Evolutionary conservation across 2,113 vertebrate genomes (phyloP).

Genomic region (Oriolus oriolus): DNA sequence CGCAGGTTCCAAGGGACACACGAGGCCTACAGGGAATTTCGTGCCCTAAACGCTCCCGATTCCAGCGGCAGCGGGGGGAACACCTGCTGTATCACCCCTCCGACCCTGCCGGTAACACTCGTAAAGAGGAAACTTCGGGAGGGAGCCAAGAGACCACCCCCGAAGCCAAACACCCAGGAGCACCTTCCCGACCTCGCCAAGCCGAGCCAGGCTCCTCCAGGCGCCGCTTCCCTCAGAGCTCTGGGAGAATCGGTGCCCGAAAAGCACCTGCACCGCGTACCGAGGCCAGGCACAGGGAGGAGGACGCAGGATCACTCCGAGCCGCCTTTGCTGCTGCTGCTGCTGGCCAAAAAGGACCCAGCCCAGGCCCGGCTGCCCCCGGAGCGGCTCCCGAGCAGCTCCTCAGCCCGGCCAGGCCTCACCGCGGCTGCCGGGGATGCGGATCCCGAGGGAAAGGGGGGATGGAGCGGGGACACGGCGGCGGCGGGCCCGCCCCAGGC

Average conservation of each 20-base stretch:
- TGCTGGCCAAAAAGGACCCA: not conserved
- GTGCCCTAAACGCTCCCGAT: not conserved
- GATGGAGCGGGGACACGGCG: not conserved
- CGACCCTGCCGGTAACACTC: not conserved
- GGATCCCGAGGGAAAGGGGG: not conserved
- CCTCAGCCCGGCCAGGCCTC: conserved; percentile 26
- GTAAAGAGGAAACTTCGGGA: not conserved
- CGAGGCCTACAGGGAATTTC: conserved; percentile 8
- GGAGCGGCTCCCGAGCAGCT: not conserved
- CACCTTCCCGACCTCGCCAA: not conserved
- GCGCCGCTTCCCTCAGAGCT: not conserved
- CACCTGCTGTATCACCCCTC: not conserved
- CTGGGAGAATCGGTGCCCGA: not conserved
- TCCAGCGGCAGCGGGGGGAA: not conserved
- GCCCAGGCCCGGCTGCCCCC: conserved; percentile 22
- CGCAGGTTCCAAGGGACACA: conserved; percentile 11
- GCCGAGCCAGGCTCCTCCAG: not conserved
- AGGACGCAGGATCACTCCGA: not conserved
- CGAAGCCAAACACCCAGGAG: not conserved
- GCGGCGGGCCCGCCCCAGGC: not conserved
- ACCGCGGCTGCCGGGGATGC: not conserved
- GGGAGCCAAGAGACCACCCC: not conserved
- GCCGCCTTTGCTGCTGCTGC: not conserved
- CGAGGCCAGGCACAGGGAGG: not conserved
- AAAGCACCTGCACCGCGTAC: not conserved